phyloP scores from a whole-genome alignment of 2,113 vertebrate species.

The Talpa occidentalis region DNA sequence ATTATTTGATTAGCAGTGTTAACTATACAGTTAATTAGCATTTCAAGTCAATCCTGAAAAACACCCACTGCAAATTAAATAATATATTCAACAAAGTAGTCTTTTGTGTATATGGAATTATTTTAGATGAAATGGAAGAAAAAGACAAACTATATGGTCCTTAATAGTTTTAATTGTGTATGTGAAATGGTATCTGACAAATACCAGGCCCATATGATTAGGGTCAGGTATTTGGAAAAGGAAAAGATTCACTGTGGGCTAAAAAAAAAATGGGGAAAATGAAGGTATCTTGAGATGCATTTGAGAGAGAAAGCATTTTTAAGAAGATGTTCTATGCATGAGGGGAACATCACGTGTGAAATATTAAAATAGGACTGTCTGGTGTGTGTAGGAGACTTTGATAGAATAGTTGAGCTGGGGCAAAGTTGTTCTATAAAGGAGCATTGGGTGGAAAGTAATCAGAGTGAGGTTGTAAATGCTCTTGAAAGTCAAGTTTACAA shows the following conservation, averaged over 20 bases:
- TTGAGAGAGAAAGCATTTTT: neutral
- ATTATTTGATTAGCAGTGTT: neutral
- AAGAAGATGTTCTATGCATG: neutral
- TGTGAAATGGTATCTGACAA: neutral
- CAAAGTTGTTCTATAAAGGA: neutral
- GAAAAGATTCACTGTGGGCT: neutral
- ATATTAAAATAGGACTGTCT: fast-evolving
- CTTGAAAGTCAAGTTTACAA: neutral
- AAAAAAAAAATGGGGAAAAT: neutral
- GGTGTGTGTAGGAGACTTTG: fast-evolving
- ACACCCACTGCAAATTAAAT: neutral
- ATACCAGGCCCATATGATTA: neutral
- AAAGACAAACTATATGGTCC: neutral
- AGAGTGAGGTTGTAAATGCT: neutral
- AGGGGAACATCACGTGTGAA: neutral
- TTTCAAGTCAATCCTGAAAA: neutral
- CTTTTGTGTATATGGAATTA: neutral
- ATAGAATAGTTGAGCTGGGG: neutral
- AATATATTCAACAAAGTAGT: neutral
- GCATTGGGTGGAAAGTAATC: neutral
- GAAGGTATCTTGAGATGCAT: neutral
- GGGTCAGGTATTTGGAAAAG: neutral
- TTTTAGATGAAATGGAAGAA: neutral
- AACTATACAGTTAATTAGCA: neutral
- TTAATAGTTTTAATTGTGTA: too few relatives aligned